Evolutionary conservation across 2,888 invertebrate species (phyloP).

Genomic region (Ecdyonurus torrentis): DNA sequence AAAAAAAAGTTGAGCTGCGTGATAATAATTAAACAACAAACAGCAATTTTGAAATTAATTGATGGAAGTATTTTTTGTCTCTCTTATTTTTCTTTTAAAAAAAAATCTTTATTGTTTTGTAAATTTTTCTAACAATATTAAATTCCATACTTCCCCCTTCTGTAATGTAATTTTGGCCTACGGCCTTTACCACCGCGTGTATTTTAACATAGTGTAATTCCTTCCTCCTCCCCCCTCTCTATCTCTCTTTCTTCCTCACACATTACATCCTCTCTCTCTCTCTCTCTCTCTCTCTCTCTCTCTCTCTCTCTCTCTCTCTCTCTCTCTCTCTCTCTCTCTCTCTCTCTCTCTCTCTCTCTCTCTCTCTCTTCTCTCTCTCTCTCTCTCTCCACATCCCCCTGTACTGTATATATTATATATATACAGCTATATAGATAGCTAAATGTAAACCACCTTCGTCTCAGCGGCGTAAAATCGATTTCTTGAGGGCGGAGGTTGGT

Average conservation of each 20-base stretch:
- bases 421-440: too few relatives aligned
- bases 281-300: neutral
- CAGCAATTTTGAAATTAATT: too few relatives aligned
- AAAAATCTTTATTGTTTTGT: too few relatives aligned
- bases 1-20: too few relatives aligned
- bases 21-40: too few relatives aligned
- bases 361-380: too few relatives aligned
- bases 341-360: too few relatives aligned
- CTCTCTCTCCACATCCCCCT: too few relatives aligned
- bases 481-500: neutral
- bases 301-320: neutral
- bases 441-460: neutral
- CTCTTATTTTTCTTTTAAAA: too few relatives aligned
- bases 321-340: too few relatives aligned
- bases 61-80: too few relatives aligned
- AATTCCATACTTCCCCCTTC: neutral
- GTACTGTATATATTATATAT: too few relatives aligned
- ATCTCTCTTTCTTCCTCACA: neutral
- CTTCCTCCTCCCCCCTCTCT: neutral
- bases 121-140: slow-evolving; percentile 5
- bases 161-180: neutral
- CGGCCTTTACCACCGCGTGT: neutral
- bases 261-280: neutral
- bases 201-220: neutral
- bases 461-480: neutral